Conservation (phyloP, 2,888 invertebrate genomes). For the Branchipolynoe longqiensis region DNA sequence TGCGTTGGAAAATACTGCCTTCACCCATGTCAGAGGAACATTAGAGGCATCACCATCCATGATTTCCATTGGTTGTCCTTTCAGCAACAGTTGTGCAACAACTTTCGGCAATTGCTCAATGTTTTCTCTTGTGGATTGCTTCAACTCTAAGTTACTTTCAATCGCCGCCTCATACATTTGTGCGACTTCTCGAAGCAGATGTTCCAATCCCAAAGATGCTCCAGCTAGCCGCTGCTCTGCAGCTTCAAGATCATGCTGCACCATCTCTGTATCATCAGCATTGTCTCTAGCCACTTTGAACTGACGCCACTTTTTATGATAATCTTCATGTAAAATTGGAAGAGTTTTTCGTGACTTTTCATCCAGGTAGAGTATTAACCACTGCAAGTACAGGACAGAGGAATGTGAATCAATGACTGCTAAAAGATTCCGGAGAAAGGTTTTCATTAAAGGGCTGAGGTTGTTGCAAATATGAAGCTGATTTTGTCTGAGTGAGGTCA, state of each 20-base stretch:
- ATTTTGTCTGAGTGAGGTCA: not conserved
- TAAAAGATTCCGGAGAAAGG: not conserved
- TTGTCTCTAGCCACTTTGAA: not conserved
- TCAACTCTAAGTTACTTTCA: not conserved
- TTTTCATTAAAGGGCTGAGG: conserved; percentile 1
- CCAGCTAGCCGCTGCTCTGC: not conserved
- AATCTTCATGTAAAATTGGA: not conserved
- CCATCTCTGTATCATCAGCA: not conserved
- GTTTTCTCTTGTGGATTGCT: not conserved
- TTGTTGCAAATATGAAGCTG: not conserved
- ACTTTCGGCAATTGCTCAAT: conserved; percentile 13
- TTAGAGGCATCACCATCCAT: conserved; percentile 60
- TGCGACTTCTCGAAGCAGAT: conserved; percentile 57
- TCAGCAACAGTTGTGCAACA: conserved; percentile 44
- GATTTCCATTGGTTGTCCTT: conserved; percentile 58
- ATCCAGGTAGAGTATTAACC: conserved; percentile 13
- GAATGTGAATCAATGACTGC: not conserved
- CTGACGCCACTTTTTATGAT: not conserved
- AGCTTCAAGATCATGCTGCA: not conserved
- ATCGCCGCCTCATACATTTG: conserved; percentile 59
- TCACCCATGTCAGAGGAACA: conserved; percentile 55
- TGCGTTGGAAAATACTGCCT: conserved; percentile 26
- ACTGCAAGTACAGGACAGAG: not conserved
- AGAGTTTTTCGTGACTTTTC: not conserved
- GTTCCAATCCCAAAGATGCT: conserved; percentile 56